A percentile compares a stretch with the other conserved stretches of the same genome.
Conservation (phyloP, 2,888 invertebrate genomes). For the Frankliniella intonsa region DNA sequence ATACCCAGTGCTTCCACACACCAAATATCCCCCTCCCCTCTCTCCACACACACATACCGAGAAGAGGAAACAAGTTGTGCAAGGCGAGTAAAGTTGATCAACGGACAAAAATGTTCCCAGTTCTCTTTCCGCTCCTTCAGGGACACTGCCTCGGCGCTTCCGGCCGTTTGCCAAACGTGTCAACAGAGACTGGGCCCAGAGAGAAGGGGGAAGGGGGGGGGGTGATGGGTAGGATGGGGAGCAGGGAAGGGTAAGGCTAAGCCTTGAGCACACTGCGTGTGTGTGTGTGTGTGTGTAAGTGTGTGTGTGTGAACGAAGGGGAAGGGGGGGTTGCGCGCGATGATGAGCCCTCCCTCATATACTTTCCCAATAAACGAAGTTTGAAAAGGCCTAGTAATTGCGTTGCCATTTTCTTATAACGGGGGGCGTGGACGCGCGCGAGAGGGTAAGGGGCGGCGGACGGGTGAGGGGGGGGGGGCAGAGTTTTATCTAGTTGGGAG, state of each 20-base stretch:
- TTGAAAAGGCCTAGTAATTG: slow-evolving; percentile 20
- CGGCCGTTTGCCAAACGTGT: slow-evolving; percentile 24
- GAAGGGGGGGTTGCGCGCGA: too few relatives aligned
- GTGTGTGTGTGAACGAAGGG: too few relatives aligned
- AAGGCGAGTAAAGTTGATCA: neutral
- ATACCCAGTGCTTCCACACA: too few relatives aligned
- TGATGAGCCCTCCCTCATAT: neutral
- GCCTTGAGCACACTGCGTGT: neutral
- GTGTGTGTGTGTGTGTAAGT: slow-evolving; percentile 13
- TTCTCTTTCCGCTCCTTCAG: neutral
- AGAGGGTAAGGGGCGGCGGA: neutral
- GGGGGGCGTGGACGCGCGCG: neutral
- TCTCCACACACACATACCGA: too few relatives aligned
- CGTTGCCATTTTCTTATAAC: neutral
- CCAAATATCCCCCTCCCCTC: too few relatives aligned
- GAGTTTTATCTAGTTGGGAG: neutral
- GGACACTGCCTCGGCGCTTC: neutral
- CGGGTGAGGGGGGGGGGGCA: neutral
- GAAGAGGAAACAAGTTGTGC: neutral
- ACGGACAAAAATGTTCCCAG: slow-evolving; percentile 8
- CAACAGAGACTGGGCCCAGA: neutral
- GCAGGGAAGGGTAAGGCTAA: too few relatives aligned
- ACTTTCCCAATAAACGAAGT: slow-evolving; percentile 9
- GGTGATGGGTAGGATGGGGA: too few relatives aligned
- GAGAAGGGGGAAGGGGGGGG: too few relatives aligned